phyloP scores from a whole-genome alignment of 1,140 invertebrate species.

The Zaprionus camerounensis region DNA sequence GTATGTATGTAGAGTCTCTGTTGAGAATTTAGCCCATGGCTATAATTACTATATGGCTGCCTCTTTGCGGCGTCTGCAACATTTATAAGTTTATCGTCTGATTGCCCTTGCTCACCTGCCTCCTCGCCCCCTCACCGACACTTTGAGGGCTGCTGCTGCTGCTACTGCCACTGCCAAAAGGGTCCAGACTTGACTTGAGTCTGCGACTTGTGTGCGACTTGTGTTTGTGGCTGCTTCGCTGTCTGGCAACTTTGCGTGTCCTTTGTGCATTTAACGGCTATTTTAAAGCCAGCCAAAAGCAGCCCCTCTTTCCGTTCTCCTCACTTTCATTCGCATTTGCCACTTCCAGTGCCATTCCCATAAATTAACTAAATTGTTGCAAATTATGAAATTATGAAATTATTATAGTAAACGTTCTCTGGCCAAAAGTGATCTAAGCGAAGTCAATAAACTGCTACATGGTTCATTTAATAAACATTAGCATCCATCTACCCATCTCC shows the following conservation, averaged over 20 bases:
- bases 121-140: not conserved
- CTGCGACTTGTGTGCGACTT: constrained; percentile 8
- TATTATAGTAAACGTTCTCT: constrained; percentile 66
- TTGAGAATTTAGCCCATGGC: constrained; percentile 67
- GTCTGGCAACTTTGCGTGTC: constrained; percentile 71
- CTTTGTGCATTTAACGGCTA: constrained; percentile 81
- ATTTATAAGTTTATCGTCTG: constrained; percentile 82
- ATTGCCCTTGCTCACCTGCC: constrained; percentile 66
- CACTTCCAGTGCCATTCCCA: constrained; percentile 33
- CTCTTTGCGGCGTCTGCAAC: constrained; percentile 70
- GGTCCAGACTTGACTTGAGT: constrained; percentile 38
- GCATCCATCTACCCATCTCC: constrained; percentile 26
- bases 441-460: constrained; percentile 72
- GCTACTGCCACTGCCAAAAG: constrained; percentile 19
- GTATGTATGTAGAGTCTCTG: constrained; percentile 30
- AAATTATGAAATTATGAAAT: constrained; percentile 76
- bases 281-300: constrained; percentile 57
- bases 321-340: not conserved
- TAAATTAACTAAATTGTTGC: constrained; percentile 81
- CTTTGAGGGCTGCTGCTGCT: constrained; percentile 38
- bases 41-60: constrained; percentile 82
- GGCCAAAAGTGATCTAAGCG: constrained; percentile 61
- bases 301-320: not conserved
- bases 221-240: constrained; percentile 25
- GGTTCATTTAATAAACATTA: constrained; percentile 75